A percentile compares a stretch with the other conserved stretches of the same genome.
These are phyloP conservation scores for Pogonognathellus flavescens DNA, from an alignment of 1,140 invertebrate genomes.

Conservation along the genomic window DNA sequence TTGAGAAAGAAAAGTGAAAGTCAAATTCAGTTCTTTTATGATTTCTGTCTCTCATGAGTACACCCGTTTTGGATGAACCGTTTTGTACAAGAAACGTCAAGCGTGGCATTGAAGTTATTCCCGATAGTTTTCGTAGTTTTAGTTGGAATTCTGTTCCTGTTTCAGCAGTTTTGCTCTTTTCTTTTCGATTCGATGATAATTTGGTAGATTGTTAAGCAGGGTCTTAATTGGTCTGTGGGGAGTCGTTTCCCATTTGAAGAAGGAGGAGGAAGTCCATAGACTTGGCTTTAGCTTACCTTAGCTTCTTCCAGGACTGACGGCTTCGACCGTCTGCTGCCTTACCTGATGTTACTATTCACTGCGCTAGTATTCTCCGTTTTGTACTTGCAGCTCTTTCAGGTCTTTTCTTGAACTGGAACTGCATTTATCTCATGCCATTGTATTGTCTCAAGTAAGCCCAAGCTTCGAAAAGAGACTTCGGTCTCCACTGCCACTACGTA, in stretches of 20 bases:
- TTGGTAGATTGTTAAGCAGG: constrained; percentile 38
- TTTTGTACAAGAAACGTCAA: too few species aligned
- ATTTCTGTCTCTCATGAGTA: too few species aligned
- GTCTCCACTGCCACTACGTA: not conserved
- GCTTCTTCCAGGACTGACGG: not conserved
- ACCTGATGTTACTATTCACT: not conserved
- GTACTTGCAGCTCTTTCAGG: not conserved
- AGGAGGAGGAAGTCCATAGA: constrained; percentile 7
- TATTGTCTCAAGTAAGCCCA: constrained; percentile 20
- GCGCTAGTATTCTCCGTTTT: not conserved
- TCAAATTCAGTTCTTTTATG: too few species aligned
- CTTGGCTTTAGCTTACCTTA: not conserved
- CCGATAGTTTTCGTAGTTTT: too few species aligned
- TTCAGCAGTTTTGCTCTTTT: constrained; percentile 26
- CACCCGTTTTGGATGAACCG: too few species aligned
- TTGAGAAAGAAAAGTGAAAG: too few species aligned
- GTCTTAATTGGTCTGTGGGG: constrained; percentile 49
- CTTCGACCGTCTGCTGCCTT: not conserved
- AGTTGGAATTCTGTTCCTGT: not conserved
- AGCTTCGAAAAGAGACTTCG: not conserved
- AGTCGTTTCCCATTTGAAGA: constrained; percentile 19
- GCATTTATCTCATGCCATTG: constrained; percentile 7
- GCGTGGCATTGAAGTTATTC: too few species aligned
- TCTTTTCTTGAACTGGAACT: not conserved
- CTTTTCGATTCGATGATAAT: constrained; percentile 45